Base-by-base conservation (phyloP, 2,113 vertebrate genomes). In the Illadopsis cleaveri region DNA sequence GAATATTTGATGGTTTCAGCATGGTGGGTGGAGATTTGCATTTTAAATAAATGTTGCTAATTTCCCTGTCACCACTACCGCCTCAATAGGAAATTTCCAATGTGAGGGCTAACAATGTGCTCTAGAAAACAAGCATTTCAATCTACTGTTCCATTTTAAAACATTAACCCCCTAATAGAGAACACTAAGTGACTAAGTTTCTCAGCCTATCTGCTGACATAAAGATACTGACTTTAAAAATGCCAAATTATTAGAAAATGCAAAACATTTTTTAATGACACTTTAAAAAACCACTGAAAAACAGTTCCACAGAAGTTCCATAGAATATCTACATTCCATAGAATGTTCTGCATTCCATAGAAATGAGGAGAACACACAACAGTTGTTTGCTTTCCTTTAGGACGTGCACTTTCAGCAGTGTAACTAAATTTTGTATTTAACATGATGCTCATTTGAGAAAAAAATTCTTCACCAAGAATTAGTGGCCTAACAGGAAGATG, bases 1-100 rank as follows among this genome's bases (percentile, higher is more conserved):
- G 18, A 78, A 23, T 56, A 68, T 75, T 44, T 71, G 35, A 76
- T 5, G 1, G 20, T 48, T 82, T 64, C 84, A 35, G 38, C 53
- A 60, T 4, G 5, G 44, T 76, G 19, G 61, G 73, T 0, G 0
- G 38, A 79, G 51, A 82, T 42, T 16, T 50, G 9, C 65, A 65
- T 66, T 86, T 81, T 56, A 75, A 91, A 86, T 44, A 60, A 35
- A 48, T 15, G 13, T 25, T 58, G 20, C 28, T 83, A 38, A 64
- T 89, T 80, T 62, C 15, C 21, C 15, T 16, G 21, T 16, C 20
- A 30, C 23, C 37, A 22, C 24, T 1, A 0, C n/a, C 0, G 0
- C 9, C 53, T 80, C 66, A 60, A 20, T 1, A 62, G 5, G 19
- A 75, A 82, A 57, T 82, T 78, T 61, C 37, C 69, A 48, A 2